Percentiles rank a stretch among this genome's conserved stretches.
These are phyloP conservation scores for Megalops cyprinoides DNA, from an alignment of 2,797 vertebrate genomes.

Conservation along the genomic window DNA sequence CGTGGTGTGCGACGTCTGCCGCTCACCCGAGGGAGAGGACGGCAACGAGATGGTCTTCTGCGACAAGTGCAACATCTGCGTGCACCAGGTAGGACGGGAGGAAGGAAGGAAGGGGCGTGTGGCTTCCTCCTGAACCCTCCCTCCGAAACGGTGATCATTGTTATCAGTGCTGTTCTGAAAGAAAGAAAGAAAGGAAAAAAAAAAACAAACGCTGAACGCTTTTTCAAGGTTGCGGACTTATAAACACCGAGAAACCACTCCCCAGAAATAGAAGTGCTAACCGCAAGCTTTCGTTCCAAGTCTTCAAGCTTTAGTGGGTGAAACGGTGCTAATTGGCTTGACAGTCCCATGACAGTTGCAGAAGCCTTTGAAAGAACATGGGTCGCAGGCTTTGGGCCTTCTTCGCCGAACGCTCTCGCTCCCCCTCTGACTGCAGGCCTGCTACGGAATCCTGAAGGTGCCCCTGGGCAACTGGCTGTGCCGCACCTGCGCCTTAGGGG, in stretches of 20 bases:
- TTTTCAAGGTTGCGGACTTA: background rate
- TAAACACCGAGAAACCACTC: background rate
- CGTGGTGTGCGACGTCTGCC: conserved; percentile 94
- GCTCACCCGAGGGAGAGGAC: conserved; percentile 93
- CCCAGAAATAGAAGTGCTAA: conserved; percentile 5
- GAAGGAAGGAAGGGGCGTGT: too few species aligned
- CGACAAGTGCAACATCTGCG: conserved; percentile 96
- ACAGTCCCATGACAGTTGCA: conserved; percentile 12
- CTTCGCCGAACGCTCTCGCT: background rate
- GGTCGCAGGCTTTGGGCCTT: background rate
- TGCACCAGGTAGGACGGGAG: conserved; percentile 84
- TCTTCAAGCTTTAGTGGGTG: conserved; percentile 9
- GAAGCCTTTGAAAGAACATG: conserved; percentile 29
- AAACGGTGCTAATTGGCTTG: conserved; percentile 54
- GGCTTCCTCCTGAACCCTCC: too few species aligned
- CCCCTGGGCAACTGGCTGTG: conserved; percentile 95
- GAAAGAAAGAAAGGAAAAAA: too few species aligned
- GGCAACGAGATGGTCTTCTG: conserved; percentile 98
- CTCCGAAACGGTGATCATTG: too few species aligned
- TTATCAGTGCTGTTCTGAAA: background rate
- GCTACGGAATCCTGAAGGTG: conserved; percentile 96
- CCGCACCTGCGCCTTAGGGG: conserved; percentile 91
- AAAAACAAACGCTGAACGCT: too few species aligned
- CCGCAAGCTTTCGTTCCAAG: background rate
- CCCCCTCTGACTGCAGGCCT: conserved; percentile 83